Conservation (phyloP, 1,140 invertebrate species). For the Drosophila arizonae region DNA sequence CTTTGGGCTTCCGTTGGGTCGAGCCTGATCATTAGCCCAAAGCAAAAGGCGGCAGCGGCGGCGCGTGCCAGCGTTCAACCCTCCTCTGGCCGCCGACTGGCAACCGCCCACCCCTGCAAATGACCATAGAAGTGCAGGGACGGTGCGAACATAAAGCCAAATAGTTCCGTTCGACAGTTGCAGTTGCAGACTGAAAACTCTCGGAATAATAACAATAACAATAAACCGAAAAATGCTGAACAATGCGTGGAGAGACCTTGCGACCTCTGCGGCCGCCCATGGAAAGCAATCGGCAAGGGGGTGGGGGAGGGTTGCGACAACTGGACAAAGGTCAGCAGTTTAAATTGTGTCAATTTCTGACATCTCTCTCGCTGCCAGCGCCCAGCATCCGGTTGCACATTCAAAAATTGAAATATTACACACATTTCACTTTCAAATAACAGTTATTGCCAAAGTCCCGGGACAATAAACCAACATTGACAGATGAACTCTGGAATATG, state of each 20-base stretch:
- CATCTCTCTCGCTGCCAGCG: conserved; percentile 21
- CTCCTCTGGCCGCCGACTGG: neutral
- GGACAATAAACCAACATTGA: conserved; percentile 52
- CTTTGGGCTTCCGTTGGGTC: conserved; percentile 49
- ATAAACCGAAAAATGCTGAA: conserved; percentile 69
- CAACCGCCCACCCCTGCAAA: conserved; percentile 9
- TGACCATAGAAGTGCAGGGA: conserved; percentile 55
- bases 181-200: conserved; percentile 43
- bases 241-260: conserved; percentile 51
- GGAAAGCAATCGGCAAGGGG: conserved; percentile 46
- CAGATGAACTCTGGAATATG: conserved; percentile 55
- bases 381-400: conserved; percentile 17
- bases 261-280: conserved; percentile 41
- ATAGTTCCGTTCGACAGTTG: conserved; percentile 72
- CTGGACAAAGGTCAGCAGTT: conserved; percentile 71
- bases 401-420: conserved; percentile 80
- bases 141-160: conserved; percentile 45
- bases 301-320: neutral
- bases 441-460: conserved; percentile 63
- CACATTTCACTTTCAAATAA: conserved; percentile 64
- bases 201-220: conserved; percentile 76
- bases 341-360: conserved; percentile 73
- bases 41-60: conserved; percentile 13
- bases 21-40: conserved; percentile 64
- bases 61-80: conserved; percentile 35